phyloP scores from a whole-genome alignment of 2,888 invertebrate genomes.

The Ellobium chinense region DNA sequence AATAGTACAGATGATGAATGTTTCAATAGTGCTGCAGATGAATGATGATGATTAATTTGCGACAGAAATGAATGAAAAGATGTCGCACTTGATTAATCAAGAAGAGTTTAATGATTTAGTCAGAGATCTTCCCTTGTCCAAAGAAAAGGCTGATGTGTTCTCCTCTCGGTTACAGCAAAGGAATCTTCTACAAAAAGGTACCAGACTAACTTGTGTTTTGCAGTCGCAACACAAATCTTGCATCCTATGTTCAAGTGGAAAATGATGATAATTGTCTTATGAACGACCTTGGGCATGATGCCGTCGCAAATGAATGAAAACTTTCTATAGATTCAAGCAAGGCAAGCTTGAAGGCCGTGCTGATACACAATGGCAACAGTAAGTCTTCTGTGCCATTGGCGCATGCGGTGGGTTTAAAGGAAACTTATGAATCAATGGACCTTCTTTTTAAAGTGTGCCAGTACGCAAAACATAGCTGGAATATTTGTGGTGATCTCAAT shows the following conservation, averaged over 20 bases:
- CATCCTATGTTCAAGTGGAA: background rate
- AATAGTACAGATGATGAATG: background rate
- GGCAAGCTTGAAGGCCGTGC: background rate
- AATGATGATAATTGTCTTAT: background rate
- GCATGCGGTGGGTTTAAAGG: slow-evolving; percentile 6
- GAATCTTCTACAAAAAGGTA: slow-evolving; percentile 7
- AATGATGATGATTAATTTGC: background rate
- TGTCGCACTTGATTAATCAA: background rate
- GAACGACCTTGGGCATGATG: background rate
- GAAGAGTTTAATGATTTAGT: background rate
- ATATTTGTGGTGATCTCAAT: background rate
- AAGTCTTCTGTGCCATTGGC: slow-evolving; percentile 2
- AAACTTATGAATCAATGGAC: slow-evolving; percentile 15
- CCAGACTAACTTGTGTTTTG: background rate
- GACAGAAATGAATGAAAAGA: background rate
- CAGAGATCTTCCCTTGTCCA: background rate
- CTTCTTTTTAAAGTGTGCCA: too few relatives aligned
- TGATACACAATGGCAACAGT: background rate
- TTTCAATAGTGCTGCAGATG: background rate
- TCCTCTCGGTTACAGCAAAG: background rate
- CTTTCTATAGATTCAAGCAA: slow-evolving; percentile 3
- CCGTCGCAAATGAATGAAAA: background rate
- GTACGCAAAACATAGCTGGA: background rate
- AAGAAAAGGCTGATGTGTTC: background rate
- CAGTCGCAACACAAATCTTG: background rate